Evolutionary conservation across 2,113 vertebrate species (phyloP).

Genomic region (Archilochus colubris): DNA sequence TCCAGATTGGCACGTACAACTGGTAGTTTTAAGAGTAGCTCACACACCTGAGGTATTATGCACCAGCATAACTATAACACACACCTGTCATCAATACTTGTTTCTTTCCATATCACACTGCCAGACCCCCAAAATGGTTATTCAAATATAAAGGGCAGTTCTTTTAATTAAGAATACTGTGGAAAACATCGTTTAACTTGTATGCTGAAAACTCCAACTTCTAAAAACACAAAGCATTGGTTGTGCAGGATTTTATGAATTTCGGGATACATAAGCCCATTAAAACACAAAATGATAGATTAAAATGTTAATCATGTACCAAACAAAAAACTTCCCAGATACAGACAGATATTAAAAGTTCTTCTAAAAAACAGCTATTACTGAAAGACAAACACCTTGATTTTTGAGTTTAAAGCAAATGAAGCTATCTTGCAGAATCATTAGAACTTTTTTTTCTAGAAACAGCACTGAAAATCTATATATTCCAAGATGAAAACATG

Average conservation of each 20-base stretch:
- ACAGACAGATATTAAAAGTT: background rate
- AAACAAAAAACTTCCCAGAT: background rate
- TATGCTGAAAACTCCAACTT: background rate
- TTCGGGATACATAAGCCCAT: background rate
- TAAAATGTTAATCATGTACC: background rate
- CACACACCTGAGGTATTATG: background rate
- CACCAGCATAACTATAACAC: background rate
- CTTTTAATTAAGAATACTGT: background rate
- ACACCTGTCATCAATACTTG: background rate
- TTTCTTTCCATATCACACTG: background rate
- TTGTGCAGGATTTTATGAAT: background rate
- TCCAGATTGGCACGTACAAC: background rate
- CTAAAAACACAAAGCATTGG: background rate
- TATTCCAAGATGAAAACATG: slow-evolving; percentile 1
- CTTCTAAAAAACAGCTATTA: background rate
- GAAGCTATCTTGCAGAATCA: background rate
- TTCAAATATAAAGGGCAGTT: background rate
- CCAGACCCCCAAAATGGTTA: background rate
- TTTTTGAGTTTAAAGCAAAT: slow-evolving; percentile 37
- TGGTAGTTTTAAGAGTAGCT: background rate
- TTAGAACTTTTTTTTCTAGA: background rate
- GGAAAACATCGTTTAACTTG: background rate
- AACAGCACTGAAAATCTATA: background rate
- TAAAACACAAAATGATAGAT: background rate
- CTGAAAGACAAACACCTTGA: background rate